Base-by-base conservation (phyloP, 2,797 vertebrate species). In the Podarcis lilfordi region DNA sequence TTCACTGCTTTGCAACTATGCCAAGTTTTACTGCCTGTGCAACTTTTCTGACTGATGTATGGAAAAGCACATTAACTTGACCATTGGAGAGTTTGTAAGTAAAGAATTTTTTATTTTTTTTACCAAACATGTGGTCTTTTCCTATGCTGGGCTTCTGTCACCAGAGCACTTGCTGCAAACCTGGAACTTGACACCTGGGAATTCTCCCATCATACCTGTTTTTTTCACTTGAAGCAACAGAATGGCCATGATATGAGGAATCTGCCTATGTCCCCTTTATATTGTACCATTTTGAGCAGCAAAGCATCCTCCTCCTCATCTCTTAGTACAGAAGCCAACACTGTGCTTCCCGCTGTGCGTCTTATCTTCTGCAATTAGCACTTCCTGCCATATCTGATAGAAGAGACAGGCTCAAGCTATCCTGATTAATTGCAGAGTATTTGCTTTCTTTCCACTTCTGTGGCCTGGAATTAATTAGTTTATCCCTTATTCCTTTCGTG, bases 401-500 rank as follows among this genome's bases (percentile, higher is more conserved):
- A 91, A 94, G 50, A 93, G 88, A 94, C 91, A 23, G 80, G 75
- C 93, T 95, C 92, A 89, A 90, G 90, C 88, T 74, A 89, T 92
- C 94, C 93, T 93, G 94, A 95, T 95, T 95, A 95, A 95, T 94
- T 95, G 94, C 87, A 4, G 0, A 95, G 87, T 93, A 91, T 95
- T 95, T 95, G 91, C 93, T 95, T 95, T 95, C 91, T 92, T 95
- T 94, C 86, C 90, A 95, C 91, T 95, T 95, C 93, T 95, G 86
- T 94, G 93, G 93, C 93, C 93, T 94, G 89, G 90, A 95, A 95
- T 94, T 95, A 96, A 95, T 96, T 95, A 95, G 92, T 95, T 95
- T 95, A 95, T 93, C 84, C 93, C 91, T 90, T 91, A 94, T 89
- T 92, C 87, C 86, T 95, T 95, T 93, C 94, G 89, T 93, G 90